Evolutionary conservation across 2,888 invertebrate genomes (phyloP), one percentile per base, ranked within the genome.

Genomic region (Aquatica leii): DNA sequence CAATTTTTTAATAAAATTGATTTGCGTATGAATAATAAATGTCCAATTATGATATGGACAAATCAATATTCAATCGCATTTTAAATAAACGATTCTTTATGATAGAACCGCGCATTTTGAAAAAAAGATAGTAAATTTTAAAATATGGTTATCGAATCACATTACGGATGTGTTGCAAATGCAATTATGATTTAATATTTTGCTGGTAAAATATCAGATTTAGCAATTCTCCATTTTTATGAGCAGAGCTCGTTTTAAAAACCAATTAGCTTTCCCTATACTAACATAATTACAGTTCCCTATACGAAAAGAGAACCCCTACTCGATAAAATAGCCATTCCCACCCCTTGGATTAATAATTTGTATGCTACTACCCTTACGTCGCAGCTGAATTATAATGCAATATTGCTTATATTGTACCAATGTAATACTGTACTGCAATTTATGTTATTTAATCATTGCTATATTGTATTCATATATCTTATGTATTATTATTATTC

Each of bases 261-360:
- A 79, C 77, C 79, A 80, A 80, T 80, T 80, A 79, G 77, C 76
- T 71, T 70, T 71, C 75, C 77, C 76, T 75, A 64, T 73, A 72
- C 75, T 77, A 79, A 79, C 76, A 77, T 78, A 80, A 80, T 80
- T 79, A 79, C 77, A 67, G 74, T 73, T 74, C 75, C 74, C 73
- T 71, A 69, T 54, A 65, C 62, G 66, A 69, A 74, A 70, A 73
- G 77, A 78, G 73, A 73, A 72, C 71, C 73, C 71, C 68, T 69
- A 69, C 74, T 74, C 75, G 74, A 76, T 74, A 71, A 73, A 76
- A 76, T 76, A 75, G 73, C 75, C 73, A 72, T 75, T 69, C 69
- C 71, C 69, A 70, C 70, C 72, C 72, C 72, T 65, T 41, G 66
- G 46, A 43, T 52, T 56, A 60, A 66, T 66, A 66, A 66, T 66